Evolutionary conservation across 2,113 vertebrate genomes (phyloP), one percentile per base, ranked within the genome.

Genomic region (Psilopsiagon aurifrons): DNA sequence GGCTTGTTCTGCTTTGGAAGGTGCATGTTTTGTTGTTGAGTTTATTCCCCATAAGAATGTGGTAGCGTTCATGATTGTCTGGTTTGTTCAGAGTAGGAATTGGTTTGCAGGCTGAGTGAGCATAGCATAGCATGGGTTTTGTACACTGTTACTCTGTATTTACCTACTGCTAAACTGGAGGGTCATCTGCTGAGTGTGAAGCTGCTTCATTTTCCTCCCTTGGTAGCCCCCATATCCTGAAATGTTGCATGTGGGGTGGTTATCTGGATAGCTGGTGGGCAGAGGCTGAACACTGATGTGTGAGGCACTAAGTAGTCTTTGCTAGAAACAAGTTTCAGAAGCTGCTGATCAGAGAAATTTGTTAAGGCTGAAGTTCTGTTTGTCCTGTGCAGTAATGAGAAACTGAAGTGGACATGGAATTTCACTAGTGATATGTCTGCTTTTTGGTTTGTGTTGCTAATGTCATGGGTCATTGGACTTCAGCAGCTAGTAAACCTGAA

Each of bases 51-150:
- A 6, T 69, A 44, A 64, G 81, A 66, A 33, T 19, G 64, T 59
- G 37, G 28, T 37, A 55, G 35, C 1, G 4, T 49, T 74, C 0
- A 1, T 37, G 44, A 4, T n/a, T 54, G 60, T 19, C 9, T 13
- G 29, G 10, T 51, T 85, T 73, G 76, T 75, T 86, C n/a, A 37
- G 33, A 66, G 57, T 37, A 24, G 66, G 66, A 76, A 51, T 17
- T 27, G 24, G 44, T 52, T 70, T 85, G 39, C 44, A 17, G 49
- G 13, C 24, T 39, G 35, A 64, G 35, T 28, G 22, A n/a, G n/a
- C 52, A 17, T 16, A 82, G 52, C 47, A 51, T 14, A 43, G 14
- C 23, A 5, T 13, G 24, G 28, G n/a, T 92, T 83, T 80, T 46
- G 4, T 20, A 11, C 18, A 51, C 37, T 78, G 47, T 24, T 73